Evolutionary conservation across 2,113 vertebrate genomes (phyloP), one percentile per base, ranked within the genome.

Genomic region (Zapornia atra): DNA sequence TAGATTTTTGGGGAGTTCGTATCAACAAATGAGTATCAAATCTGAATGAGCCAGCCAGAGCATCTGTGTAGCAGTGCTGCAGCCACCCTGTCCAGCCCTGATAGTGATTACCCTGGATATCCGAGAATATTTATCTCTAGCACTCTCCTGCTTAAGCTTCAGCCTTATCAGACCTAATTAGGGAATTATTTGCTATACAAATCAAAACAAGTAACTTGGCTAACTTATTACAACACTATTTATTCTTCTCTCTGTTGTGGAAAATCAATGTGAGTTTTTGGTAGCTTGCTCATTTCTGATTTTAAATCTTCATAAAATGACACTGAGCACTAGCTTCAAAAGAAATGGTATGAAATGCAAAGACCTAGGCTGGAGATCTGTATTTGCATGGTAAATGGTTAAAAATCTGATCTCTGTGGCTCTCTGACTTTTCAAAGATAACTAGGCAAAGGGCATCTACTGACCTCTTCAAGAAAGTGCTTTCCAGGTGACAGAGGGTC

Each of bases 121-220:
- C 76, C 60, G 72, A 64, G 69, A 92, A 92, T 92, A 88, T 95
- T 94, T 91, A 48, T 82, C 94, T 92, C 87, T 57, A 48, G 50
- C 71, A 19, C 79, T 84, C 68, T 63, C 48, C 81, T 94, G 65
- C 90, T 94, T 84, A 89, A 96, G 85, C 90, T 90, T 80, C 92
- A 92, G 93, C 64, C 75, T 93, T 86, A 86, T 78, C 88, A 96
- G 90, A 48, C 83, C 19, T 71, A 73, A 88, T 86, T 60, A 94
- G 68, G 68, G 90, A 86, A 66, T 81, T 63, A 71, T 79, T 92
- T 90, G 44, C n/a, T 53, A 5, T 29, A 40, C 38, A 60, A 57
- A 77, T 36, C 44, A 61, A 80, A 93, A 40, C 79, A 59, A 88
- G 17, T 34, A 31, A 48, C 44, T 85, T 2, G 72, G 71, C 1